These are phyloP conservation scores for Drosophila sechellia DNA, from an alignment of 1,140 invertebrate species.

Conservation along the genomic window DNA sequence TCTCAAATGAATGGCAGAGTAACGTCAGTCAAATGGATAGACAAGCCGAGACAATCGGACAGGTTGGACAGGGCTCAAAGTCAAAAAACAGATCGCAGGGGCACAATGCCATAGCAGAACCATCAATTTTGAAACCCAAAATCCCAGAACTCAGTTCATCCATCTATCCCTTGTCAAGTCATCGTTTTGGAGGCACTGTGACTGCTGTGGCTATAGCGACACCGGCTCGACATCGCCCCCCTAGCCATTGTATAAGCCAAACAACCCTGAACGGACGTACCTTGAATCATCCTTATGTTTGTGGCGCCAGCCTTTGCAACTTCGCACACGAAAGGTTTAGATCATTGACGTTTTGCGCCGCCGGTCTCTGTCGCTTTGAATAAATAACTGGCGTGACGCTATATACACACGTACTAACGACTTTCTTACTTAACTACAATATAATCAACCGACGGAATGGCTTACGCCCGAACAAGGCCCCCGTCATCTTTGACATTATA, in stretches of 20 bases:
- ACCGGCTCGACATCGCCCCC: slow-evolving; percentile 11
- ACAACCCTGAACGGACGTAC: slow-evolving; percentile 3
- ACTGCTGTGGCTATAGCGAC: slow-evolving; percentile 37
- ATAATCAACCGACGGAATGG: slow-evolving; percentile 60
- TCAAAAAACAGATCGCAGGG: not conserved
- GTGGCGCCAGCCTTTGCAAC: slow-evolving; percentile 45
- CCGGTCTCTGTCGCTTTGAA: slow-evolving; percentile 76
- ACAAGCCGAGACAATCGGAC: slow-evolving; percentile 53
- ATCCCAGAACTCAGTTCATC: slow-evolving; percentile 33
- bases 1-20: slow-evolving; percentile 82
- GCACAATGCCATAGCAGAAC: slow-evolving; percentile 17
- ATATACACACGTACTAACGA: slow-evolving; percentile 20
- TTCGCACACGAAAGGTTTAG: slow-evolving; percentile 69
- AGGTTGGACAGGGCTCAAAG: slow-evolving; percentile 37
- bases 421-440: slow-evolving; percentile 39
- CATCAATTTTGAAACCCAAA: slow-evolving; percentile 60
- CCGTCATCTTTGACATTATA: slow-evolving; percentile 51
- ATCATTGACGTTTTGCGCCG: slow-evolving; percentile 81
- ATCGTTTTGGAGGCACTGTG: slow-evolving; percentile 42
- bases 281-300: slow-evolving; percentile 31
- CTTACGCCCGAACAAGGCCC: slow-evolving; percentile 34
- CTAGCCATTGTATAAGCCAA: slow-evolving; percentile 26
- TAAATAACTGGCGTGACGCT: slow-evolving; percentile 77
- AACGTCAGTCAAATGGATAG: slow-evolving; percentile 83
- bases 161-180: slow-evolving; percentile 73